Base-by-base conservation (phyloP, 2,888 invertebrate species). In the Myopa testacea region DNA sequence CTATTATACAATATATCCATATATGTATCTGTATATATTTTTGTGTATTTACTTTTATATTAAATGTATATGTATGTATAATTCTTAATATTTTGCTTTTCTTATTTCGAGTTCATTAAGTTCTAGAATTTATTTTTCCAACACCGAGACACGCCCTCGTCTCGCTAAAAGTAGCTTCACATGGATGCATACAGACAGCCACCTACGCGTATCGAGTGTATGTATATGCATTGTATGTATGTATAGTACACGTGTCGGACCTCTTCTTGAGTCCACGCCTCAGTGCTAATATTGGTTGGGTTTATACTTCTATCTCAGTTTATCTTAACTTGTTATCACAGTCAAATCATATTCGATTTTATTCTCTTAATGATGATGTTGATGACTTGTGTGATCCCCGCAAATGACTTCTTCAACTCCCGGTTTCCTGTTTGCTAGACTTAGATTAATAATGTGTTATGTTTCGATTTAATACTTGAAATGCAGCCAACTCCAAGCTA, bases 341-440 rank as follows among this genome's bases (percentile, higher is more conserved):
- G 88, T 88, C 88, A 89, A 88, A 88, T 88, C 88, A 88, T 88
- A 87, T 87, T 87, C 87, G 88, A 87, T 88, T 88, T 83, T 86
- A 83, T 86, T 86, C 86, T 86, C 84, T 83, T 86, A 84, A 85
- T 86, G 85, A 84, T 85, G 84, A 84, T 84, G 81, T 83, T 84
- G 81, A 85, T 86, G 84, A 85, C 63, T 74, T 74, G 45, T 65
- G 74, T 74, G 74, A 74, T 65, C 63, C 34, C 74, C 37, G 14
- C 60, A 40, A 65, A 63, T 74, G 74, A 65, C 71, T 58, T 8
- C 50, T 16, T 14, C 65, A 26, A 14, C 6, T 34, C 37, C 34
- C 38, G 12, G 38, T 34, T 65, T 65, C 14, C 16, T 37, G 14
- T 65, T 60, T 60, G 16, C 62, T 34, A 16, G 6, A 62, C 14